Evolutionary conservation across 2,113 vertebrate genomes (phyloP).

Genomic region (Bos taurus): DNA sequence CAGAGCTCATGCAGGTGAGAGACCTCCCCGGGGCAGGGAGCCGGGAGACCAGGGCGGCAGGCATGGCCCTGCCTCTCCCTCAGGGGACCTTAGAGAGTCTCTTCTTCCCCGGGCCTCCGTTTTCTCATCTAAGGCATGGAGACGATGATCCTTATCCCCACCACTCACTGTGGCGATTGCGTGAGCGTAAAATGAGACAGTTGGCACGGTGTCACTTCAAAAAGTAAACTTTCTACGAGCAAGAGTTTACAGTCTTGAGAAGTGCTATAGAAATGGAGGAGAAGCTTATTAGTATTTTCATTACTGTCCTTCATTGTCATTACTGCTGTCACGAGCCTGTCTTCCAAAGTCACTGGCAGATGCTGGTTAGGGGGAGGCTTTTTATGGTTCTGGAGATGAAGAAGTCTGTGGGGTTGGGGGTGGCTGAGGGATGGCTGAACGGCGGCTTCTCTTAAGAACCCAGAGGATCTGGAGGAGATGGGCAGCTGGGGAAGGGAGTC

Average conservation of each 20-base stretch:
- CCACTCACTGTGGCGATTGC: fast-evolving
- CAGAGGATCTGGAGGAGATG: too few species aligned
- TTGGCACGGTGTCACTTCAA: background rate
- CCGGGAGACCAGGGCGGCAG: fast-evolving
- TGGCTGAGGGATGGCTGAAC: too few species aligned
- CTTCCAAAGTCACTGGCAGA: background rate
- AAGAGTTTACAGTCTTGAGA: background rate
- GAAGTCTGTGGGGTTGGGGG: background rate
- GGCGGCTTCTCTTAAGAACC: background rate
- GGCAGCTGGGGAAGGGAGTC: background rate
- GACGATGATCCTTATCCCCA: too few species aligned
- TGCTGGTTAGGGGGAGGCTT: background rate
- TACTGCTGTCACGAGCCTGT: background rate
- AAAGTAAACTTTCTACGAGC: background rate
- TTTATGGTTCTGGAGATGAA: background rate
- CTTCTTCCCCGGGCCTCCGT: background rate
- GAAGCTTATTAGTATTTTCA: background rate
- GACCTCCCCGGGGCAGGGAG: fast-evolving
- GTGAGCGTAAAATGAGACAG: background rate
- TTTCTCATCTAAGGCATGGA: background rate
- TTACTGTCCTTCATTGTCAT: fast-evolving
- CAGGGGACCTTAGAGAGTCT: background rate
- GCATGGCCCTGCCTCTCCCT: background rate
- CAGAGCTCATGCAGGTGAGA: constrained; percentile 72
- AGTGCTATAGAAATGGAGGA: background rate